phyloP scores from a whole-genome alignment of 2,113 vertebrate species.

The Oncorhynchus masou region DNA sequence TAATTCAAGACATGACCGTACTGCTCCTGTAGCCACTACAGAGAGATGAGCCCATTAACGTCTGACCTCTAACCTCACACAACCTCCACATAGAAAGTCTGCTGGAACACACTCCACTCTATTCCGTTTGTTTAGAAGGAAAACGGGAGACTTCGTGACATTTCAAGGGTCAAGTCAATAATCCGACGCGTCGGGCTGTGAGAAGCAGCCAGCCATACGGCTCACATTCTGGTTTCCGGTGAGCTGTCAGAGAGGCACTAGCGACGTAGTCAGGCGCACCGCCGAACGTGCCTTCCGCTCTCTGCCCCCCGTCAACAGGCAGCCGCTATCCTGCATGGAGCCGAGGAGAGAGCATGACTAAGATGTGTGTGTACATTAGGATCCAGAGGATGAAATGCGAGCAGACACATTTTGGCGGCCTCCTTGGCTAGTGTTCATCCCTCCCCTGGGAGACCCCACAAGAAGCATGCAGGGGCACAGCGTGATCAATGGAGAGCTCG shows the following conservation, averaged over 20 bases:
- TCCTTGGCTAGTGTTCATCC: conserved; percentile 7
- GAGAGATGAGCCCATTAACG: conserved; percentile 23
- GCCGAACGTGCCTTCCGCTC: not conserved
- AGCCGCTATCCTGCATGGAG: conserved; percentile 13
- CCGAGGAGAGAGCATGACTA: conserved; percentile 19
- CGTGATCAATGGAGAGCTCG: conserved; percentile 42
- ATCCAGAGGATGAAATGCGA: conserved; percentile 26
- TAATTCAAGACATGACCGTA: not conserved
- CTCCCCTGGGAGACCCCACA: conserved; percentile 24
- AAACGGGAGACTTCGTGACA: not conserved
- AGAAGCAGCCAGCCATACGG: not conserved
- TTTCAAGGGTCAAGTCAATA: conserved; percentile 18
- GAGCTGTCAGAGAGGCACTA: conserved; percentile 9
- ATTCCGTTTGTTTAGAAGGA: not conserved
- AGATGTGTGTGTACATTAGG: conserved; percentile 35
- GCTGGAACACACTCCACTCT: not conserved
- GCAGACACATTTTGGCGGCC: conserved; percentile 18
- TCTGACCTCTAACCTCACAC: conserved; percentile 4
- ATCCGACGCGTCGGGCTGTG: not conserved
- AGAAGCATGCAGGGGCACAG: conserved; percentile 29
- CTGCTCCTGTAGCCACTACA: not conserved
- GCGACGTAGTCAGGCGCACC: conserved; percentile 8
- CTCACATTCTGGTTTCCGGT: not conserved
- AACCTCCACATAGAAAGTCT: not conserved
- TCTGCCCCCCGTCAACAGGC: not conserved